A percentile compares a stretch with the other conserved stretches of the same genome.
Evolutionary conservation across 2,888 invertebrate species (phyloP).

Genomic region (Archaeoteleia sp.): DNA sequence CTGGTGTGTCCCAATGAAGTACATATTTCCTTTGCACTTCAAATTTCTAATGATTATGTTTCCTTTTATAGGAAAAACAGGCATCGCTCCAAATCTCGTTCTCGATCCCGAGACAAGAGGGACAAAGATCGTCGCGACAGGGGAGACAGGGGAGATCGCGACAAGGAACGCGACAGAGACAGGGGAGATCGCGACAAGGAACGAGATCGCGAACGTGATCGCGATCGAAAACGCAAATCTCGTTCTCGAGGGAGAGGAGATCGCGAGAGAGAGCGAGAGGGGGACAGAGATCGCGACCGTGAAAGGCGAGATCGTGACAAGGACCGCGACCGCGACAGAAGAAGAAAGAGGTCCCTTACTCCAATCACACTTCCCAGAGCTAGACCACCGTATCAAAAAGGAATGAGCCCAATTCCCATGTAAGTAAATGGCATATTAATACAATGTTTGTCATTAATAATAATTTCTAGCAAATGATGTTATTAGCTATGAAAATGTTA

Average conservation of each 20-base stretch:
- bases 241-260: slow-evolving; percentile 65
- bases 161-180: too few species aligned
- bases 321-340: slow-evolving; percentile 74
- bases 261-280: slow-evolving; percentile 65
- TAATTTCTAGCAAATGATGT: too few species aligned
- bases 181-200: too few species aligned
- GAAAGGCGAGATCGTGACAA: slow-evolving; percentile 61
- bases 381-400: slow-evolving; percentile 74
- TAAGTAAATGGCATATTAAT: slow-evolving; percentile 61
- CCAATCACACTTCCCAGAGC: slow-evolving; percentile 73
- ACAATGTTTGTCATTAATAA: neutral
- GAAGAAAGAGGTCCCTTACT: slow-evolving; percentile 73
- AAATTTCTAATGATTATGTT: neutral
- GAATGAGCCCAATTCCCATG: slow-evolving; percentile 74
- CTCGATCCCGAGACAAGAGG: slow-evolving; percentile 78
- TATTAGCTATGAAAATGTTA: too few species aligned
- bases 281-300: slow-evolving; percentile 58
- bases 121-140: slow-evolving; percentile 74
- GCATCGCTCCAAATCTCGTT: slow-evolving; percentile 72
- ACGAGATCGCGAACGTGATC: slow-evolving; percentile 55
- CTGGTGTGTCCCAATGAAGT: too few species aligned
- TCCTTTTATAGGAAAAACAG: slow-evolving; percentile 73
- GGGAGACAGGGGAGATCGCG: slow-evolving; percentile 60
- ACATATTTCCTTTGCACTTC: too few species aligned
- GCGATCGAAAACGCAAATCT: slow-evolving; percentile 67